These are phyloP conservation scores for Caenorhabditis sp. DNA, from an alignment of 2,888 invertebrate species.

Conservation along the genomic window DNA sequence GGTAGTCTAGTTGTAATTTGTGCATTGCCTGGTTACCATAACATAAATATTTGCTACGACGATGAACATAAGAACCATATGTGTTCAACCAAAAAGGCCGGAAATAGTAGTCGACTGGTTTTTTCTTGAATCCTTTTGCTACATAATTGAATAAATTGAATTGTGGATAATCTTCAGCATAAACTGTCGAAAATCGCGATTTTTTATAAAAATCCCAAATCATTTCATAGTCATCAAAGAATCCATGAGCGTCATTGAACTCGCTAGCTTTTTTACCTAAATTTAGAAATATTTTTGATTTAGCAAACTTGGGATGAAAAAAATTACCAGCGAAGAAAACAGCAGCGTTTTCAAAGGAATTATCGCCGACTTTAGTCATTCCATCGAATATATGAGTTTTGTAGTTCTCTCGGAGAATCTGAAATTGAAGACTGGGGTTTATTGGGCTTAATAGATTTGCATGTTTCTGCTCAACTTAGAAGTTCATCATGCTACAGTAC, in stretches of 20 bases:
- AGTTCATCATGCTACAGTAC: too few species aligned
- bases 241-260: conserved; percentile 48
- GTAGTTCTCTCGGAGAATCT: conserved; percentile 37
- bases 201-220: conserved; percentile 72
- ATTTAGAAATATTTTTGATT: too few species aligned
- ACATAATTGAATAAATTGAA: conserved; percentile 72
- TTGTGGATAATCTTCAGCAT: conserved; percentile 72
- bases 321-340: conserved; percentile 70
- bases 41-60: conserved; percentile 62
- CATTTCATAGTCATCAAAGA: conserved; percentile 71
- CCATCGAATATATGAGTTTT: conserved; percentile 59
- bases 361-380: conserved; percentile 73
- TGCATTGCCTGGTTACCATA: conserved; percentile 67
- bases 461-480: too few species aligned
- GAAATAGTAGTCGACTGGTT: conserved; percentile 72
- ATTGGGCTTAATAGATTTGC: neutral
- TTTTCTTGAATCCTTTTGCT: conserved; percentile 71
- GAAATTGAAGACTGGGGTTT: neutral
- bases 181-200: conserved; percentile 71
- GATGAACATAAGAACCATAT: conserved; percentile 67
- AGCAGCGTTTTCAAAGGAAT: conserved; percentile 72
- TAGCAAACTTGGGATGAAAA: too few species aligned
- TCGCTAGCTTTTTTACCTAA: conserved; percentile 38
- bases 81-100: conserved; percentile 69
- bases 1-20: conserved; percentile 66